Evolutionary conservation across 2,888 invertebrate genomes (phyloP).

Genomic region (Hipparchia sbordonii): DNA sequence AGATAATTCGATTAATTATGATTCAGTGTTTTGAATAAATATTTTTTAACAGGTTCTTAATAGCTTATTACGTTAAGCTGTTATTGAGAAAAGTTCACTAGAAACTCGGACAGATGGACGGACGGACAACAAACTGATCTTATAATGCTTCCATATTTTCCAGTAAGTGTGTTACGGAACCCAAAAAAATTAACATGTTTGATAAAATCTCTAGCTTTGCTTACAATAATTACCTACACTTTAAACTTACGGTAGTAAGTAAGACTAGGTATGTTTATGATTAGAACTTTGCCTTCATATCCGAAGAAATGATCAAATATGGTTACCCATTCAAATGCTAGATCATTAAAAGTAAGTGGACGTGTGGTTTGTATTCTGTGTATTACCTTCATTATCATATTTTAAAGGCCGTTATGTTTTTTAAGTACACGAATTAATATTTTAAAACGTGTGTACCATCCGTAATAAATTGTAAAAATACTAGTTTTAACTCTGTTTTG

Average conservation of each 20-base stretch:
- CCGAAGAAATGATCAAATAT: constrained; percentile 3
- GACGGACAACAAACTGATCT: too few species aligned
- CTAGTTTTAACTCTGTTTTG: not conserved
- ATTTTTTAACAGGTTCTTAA: too few species aligned
- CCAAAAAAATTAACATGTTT: not conserved
- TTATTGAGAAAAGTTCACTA: too few species aligned
- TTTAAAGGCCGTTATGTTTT: constrained; percentile 37
- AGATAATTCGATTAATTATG: too few species aligned
- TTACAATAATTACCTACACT: too few species aligned
- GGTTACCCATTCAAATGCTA: constrained; percentile 8
- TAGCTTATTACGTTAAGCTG: too few species aligned
- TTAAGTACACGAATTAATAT: constrained; percentile 23
- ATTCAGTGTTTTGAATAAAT: too few species aligned
- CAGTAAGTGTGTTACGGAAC: not conserved
- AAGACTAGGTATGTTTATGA: too few species aligned
- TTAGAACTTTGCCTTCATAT: not conserved
- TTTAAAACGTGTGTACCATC: constrained; percentile 1
- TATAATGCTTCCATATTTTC: too few species aligned
- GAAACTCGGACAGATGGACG: too few species aligned
- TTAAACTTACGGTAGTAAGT: too few species aligned
- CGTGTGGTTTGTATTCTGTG: constrained; percentile 17
- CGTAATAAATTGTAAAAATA: not conserved
- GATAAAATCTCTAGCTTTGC: too few species aligned
- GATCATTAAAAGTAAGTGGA: constrained; percentile 21
- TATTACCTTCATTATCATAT: constrained; percentile 33